A percentile compares a stretch with the other conserved stretches of the same genome.
phyloP scores from a whole-genome alignment of 2,797 vertebrate species.

The Pantherophis vulpinus region DNA sequence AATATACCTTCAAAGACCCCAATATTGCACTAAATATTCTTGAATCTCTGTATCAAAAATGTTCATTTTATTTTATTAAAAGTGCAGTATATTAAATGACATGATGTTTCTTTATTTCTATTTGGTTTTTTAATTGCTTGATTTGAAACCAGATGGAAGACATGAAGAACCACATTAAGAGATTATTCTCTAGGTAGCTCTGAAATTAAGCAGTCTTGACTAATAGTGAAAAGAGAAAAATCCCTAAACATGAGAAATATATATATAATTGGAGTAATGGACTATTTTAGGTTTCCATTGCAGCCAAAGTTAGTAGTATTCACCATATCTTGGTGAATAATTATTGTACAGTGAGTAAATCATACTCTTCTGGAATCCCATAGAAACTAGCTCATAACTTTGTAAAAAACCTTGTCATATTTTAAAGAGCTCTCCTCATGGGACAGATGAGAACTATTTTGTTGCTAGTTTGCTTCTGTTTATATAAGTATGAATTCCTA shows the following conservation, averaged over 20 bases:
- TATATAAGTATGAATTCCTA: neutral
- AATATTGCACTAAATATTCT: neutral
- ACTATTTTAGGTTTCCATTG: constrained; percentile 20
- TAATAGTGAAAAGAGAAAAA: neutral
- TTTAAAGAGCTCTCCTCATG: neutral
- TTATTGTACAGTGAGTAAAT: neutral
- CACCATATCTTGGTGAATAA: neutral
- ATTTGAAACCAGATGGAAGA: neutral
- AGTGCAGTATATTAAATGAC: neutral
- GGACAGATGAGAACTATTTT: neutral
- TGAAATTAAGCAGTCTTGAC: constrained; percentile 2
- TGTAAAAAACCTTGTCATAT: neutral
- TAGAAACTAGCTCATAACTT: neutral
- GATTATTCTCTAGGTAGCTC: neutral
- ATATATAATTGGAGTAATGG: neutral
- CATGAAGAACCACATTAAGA: neutral
- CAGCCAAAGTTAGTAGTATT: constrained; percentile 11
- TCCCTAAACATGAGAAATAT: neutral
- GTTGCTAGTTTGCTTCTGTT: neutral
- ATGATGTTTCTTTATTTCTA: neutral
- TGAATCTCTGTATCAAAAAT: neutral
- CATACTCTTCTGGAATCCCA: neutral
- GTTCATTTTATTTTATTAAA: neutral
- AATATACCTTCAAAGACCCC: neutral
- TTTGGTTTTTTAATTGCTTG: neutral